phyloP scores from a whole-genome alignment of 2,113 vertebrate species.

The Oryzias javanicus region DNA sequence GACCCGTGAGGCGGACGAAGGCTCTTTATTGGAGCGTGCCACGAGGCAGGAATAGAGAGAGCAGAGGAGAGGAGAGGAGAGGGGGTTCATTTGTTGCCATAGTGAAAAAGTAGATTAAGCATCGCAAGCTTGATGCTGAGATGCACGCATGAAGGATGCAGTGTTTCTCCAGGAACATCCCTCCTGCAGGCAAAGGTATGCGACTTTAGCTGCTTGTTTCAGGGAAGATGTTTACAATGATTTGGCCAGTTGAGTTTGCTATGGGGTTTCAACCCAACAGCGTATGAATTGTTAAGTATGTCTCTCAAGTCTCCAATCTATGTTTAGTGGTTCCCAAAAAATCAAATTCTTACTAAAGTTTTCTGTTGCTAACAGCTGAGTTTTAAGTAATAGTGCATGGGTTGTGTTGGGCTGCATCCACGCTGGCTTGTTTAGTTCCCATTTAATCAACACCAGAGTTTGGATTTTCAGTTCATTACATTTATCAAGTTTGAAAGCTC shows the following conservation, averaged over 20 bases:
- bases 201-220: neutral
- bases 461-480: no score
- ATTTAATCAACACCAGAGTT: no score
- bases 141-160: slow-evolving; percentile 56
- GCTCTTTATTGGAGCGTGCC: slow-evolving; percentile 58
- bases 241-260: neutral
- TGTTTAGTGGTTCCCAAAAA: no score
- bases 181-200: slow-evolving; percentile 54
- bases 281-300: no score
- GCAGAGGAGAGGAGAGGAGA: slow-evolving; percentile 15
- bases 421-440: no score
- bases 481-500: no score
- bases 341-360: no score
- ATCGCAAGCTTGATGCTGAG: slow-evolving; percentile 50
- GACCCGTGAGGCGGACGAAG: slow-evolving; percentile 53
- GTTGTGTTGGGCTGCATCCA: no score
- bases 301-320: no score
- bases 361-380: no score
- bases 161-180: slow-evolving; percentile 42
- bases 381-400: no score
- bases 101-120: slow-evolving; percentile 75
- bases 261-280: neutral
- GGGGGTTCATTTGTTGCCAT: slow-evolving; percentile 68
- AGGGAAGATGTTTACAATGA: no score
- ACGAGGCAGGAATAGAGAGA: slow-evolving; percentile 6